Conservation (phyloP, 2,797 vertebrate genomes). For the Pogonophryne albipinna region DNA sequence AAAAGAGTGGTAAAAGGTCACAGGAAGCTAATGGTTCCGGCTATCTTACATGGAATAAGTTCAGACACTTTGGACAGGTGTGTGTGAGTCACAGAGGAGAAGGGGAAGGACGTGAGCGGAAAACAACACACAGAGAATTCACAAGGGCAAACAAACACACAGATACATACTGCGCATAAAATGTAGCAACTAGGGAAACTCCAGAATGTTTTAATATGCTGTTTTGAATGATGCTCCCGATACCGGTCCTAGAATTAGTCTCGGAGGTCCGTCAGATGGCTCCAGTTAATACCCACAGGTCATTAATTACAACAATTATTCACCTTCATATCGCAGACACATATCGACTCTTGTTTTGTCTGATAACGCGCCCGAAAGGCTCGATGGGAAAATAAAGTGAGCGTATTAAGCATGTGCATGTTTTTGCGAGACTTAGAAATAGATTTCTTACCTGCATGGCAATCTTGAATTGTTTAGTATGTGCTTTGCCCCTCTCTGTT, state of each 20-base stretch:
- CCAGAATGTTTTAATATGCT: slow-evolving; percentile 41
- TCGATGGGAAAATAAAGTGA: slow-evolving; percentile 52
- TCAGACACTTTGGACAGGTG: slow-evolving; percentile 82
- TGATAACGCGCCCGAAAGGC: slow-evolving; percentile 47
- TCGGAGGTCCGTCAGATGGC: slow-evolving; percentile 64
- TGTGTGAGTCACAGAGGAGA: slow-evolving; percentile 66
- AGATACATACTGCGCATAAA: slow-evolving; percentile 10
- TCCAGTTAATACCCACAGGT: slow-evolving; percentile 78
- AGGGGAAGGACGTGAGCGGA: slow-evolving; percentile 69
- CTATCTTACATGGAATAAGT: slow-evolving; percentile 81
- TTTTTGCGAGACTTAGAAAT: slow-evolving; percentile 45
- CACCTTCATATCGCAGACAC: slow-evolving; percentile 79
- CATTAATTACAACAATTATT: slow-evolving; percentile 88
- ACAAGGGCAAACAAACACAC: slow-evolving; percentile 33
- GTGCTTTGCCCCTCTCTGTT: slow-evolving; percentile 37
- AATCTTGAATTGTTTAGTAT: slow-evolving; percentile 63
- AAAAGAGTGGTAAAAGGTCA: slow-evolving; percentile 84
- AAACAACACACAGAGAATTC: slow-evolving; percentile 59
- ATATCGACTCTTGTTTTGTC: slow-evolving; percentile 76
- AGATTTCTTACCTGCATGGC: slow-evolving; percentile 52
- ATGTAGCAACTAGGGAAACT: slow-evolving; percentile 25
- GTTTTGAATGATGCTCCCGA: slow-evolving; percentile 56
- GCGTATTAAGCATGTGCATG: slow-evolving; percentile 51
- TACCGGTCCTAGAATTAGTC: slow-evolving; percentile 52
- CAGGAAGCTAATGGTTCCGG: slow-evolving; percentile 79